Conservation (phyloP, 2,797 vertebrate genomes). For the Avahi laniger region DNA sequence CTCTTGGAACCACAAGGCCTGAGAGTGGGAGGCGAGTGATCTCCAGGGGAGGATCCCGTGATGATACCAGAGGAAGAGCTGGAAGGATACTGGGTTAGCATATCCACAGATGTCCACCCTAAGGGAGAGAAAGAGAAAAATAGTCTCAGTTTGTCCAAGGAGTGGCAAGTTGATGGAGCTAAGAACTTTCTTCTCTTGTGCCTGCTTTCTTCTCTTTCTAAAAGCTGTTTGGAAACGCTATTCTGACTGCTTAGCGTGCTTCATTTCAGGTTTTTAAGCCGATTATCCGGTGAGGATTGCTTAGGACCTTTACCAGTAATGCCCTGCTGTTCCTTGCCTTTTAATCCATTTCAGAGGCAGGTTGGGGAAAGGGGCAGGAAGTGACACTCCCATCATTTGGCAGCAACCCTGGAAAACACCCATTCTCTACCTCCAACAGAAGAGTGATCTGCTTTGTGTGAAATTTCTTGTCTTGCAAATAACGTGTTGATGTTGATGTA, state of each 20-base stretch:
- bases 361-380: background rate
- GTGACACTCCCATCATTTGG: background rate
- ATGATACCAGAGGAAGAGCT: background rate
- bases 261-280: background rate
- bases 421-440: background rate
- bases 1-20: background rate
- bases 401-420: background rate
- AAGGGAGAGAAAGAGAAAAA: background rate
- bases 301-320: background rate
- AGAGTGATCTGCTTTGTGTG: background rate
- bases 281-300: background rate
- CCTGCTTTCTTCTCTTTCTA: background rate
- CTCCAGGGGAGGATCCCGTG: background rate
- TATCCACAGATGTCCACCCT: background rate
- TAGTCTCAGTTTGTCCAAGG: background rate
- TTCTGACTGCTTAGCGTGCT: background rate
- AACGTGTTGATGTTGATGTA: background rate
- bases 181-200: background rate
- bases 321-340: background rate
- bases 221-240: background rate
- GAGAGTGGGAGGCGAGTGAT: background rate
- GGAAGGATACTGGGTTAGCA: background rate
- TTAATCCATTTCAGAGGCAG: background rate
- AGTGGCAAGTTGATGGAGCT: background rate
- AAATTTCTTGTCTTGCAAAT: constrained; percentile 8